Percentiles rank a stretch among this genome's conserved stretches.
These are phyloP conservation scores for Mythimna impura DNA, from an alignment of 2,888 invertebrate genomes.

Conservation along the genomic window DNA sequence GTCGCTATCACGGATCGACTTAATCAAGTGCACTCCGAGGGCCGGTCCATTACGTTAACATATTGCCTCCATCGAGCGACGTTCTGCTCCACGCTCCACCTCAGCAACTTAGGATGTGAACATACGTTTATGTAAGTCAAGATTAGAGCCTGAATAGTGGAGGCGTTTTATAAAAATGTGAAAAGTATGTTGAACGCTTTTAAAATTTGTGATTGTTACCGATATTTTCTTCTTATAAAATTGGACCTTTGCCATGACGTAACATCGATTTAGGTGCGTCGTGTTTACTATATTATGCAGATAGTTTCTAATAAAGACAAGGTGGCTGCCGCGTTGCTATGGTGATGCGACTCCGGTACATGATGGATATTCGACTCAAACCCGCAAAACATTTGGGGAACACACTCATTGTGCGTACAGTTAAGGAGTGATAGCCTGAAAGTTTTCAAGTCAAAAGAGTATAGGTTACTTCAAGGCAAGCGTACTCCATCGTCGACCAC, in stretches of 20 bases:
- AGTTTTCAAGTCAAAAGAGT: too few species aligned
- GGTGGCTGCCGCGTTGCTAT: too few species aligned
- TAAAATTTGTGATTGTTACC: not conserved
- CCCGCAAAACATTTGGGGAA: too few species aligned
- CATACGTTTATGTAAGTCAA: conserved; percentile 50
- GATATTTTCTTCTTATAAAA: not conserved
- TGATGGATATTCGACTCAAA: too few species aligned
- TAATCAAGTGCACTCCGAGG: conserved; percentile 81
- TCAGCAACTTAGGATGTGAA: conserved; percentile 55
- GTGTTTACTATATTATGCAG: not conserved
- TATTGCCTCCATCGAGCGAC: conserved; percentile 74
- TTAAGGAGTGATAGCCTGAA: too few species aligned
- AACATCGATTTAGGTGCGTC: not conserved
- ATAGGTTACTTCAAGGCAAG: too few species aligned
- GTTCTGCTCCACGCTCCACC: conserved; percentile 55
- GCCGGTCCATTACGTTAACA: conserved; percentile 80
- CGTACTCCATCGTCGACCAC: too few species aligned
- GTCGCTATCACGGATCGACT: conserved; percentile 76
- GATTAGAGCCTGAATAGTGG: conserved; percentile 34
- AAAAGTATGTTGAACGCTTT: not conserved
- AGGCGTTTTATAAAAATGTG: conserved; percentile 35
- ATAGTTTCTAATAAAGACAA: too few species aligned
- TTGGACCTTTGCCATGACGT: not conserved
- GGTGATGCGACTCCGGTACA: too few species aligned
- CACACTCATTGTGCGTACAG: too few species aligned